Evolutionary conservation across 2,888 invertebrate species (phyloP).

Genomic region (Eretmocerus hayati): DNA sequence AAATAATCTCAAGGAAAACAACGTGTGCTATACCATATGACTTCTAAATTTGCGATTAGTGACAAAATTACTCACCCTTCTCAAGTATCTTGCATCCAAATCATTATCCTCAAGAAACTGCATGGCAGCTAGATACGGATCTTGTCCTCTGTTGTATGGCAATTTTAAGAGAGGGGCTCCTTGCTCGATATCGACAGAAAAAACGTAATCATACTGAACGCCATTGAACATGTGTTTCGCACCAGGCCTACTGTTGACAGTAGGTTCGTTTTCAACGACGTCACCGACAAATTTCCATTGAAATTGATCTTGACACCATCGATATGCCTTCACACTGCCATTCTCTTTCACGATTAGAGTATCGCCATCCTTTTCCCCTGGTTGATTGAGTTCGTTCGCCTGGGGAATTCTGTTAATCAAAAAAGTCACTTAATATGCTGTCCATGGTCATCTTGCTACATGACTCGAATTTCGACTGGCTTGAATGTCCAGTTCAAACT

Average conservation of each 20-base stretch:
- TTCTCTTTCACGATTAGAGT: conserved; percentile 75
- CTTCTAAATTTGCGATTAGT: too few relatives aligned
- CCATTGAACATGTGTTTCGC: conserved; percentile 80
- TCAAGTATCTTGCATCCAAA: conserved; percentile 78
- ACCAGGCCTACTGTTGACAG: conserved; percentile 47
- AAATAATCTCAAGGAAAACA: too few relatives aligned
- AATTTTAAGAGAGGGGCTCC: conserved; percentile 80
- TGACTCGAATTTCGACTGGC: too few relatives aligned
- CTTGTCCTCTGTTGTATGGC: conserved; percentile 83
- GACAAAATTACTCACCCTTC: conserved; percentile 51
- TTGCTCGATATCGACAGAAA: conserved; percentile 89
- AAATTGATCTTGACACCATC: conserved; percentile 59
- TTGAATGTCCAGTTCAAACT: too few relatives aligned
- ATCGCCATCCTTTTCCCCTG: conserved; percentile 76
- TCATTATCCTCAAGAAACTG: conserved; percentile 78
- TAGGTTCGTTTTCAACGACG: conserved; percentile 66
- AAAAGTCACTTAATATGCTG: too few relatives aligned
- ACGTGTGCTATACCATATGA: too few relatives aligned
- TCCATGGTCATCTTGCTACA: too few relatives aligned
- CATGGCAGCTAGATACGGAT: conserved; percentile 89
- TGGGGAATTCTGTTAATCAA: not conserved
- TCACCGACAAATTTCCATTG: conserved; percentile 84
- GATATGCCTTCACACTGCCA: conserved; percentile 68
- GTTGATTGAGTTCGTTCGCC: conserved; percentile 65
- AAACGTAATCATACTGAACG: conserved; percentile 90